These are phyloP conservation scores for Hanleya hanleyi DNA, from an alignment of 2,888 invertebrate genomes.

Conservation along the genomic window DNA sequence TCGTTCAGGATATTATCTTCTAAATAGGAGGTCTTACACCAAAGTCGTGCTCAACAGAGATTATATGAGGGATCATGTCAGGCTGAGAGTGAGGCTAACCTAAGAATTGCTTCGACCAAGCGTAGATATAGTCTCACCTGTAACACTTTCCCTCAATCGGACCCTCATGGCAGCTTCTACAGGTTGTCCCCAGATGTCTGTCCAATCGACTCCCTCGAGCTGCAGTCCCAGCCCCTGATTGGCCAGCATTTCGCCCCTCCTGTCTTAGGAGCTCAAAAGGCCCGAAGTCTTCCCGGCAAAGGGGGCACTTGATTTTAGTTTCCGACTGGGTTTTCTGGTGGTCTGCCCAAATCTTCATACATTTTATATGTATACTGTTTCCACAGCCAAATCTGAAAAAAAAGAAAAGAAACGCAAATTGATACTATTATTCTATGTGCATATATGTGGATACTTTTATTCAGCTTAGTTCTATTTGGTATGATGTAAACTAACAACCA, in stretches of 20 bases:
- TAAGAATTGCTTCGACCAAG: no score
- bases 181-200: slow-evolving; percentile 61
- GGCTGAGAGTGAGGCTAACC: neutral
- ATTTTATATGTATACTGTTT: slow-evolving; percentile 73
- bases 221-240: slow-evolving; percentile 22
- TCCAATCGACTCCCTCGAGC: slow-evolving; percentile 51
- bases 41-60: no score
- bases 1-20: no score
- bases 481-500: no score
- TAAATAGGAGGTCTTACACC: no score
- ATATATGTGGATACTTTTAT: neutral
- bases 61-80: no score
- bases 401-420: no score
- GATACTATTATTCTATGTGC: no score
- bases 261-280: slow-evolving; percentile 66
- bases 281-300: slow-evolving; percentile 74
- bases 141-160: slow-evolving; percentile 72
- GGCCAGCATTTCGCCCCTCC: slow-evolving; percentile 66
- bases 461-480: no score
- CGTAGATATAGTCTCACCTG: slow-evolving; percentile 57
- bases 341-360: slow-evolving; percentile 74
- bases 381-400: slow-evolving; percentile 71
- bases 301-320: slow-evolving; percentile 69
- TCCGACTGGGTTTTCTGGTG: slow-evolving; percentile 69
- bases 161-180: slow-evolving; percentile 60